Percentiles rank a stretch among this genome's conserved stretches.
Conservation (phyloP, 2,797 vertebrate species). For the Cryptoprocta ferox region DNA sequence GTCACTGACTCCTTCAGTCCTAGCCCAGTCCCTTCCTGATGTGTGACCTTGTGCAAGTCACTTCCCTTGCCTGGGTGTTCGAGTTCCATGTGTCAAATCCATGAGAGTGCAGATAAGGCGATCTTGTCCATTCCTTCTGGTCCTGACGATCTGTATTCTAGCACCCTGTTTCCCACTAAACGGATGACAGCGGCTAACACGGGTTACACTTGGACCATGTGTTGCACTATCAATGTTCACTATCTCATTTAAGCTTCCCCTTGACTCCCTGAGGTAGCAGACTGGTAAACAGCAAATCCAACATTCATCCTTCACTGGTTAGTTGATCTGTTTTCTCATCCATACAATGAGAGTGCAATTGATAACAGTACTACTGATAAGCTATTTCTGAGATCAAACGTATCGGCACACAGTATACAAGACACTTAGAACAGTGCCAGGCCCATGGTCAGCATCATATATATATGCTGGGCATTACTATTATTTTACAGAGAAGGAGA, state of each 20-base stretch:
- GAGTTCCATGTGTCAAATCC: neutral
- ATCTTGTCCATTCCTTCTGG: neutral
- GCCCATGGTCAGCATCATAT: no score
- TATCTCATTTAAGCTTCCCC: neutral
- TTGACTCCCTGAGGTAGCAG: neutral
- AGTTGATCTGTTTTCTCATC: slow-evolving; percentile 23
- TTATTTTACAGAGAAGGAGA: slow-evolving; percentile 43
- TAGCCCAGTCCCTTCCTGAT: neutral
- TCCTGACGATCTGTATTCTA: neutral
- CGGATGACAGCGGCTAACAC: neutral
- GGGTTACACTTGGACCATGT: neutral
- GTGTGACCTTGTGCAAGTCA: neutral
- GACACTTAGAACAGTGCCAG: neutral
- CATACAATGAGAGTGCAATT: neutral
- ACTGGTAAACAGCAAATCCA: neutral
- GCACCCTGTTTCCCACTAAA: neutral
- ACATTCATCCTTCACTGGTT: neutral
- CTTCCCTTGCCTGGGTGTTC: neutral
- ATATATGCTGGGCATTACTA: neutral
- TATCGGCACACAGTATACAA: neutral
- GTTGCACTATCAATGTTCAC: neutral
- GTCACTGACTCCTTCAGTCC: neutral
- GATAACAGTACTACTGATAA: neutral
- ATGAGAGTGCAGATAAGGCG: neutral
- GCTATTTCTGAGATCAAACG: neutral